These are phyloP conservation scores for Eustalomyia histrio DNA, from an alignment of 2,888 invertebrate genomes.

Conservation along the genomic window DNA sequence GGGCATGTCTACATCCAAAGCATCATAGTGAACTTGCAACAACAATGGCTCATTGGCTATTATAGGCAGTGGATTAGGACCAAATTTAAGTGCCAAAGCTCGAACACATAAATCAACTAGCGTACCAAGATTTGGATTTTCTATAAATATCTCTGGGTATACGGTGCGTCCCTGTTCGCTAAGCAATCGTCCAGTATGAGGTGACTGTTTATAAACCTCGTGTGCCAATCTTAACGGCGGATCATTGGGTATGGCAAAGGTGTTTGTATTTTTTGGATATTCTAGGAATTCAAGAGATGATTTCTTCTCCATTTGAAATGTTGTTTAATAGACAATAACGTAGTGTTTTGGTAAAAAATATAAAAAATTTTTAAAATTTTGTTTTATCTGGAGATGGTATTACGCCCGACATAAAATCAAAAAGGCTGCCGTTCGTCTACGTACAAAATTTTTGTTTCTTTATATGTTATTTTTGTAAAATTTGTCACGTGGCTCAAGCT, in stretches of 20 bases:
- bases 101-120: slow-evolving; percentile 71
- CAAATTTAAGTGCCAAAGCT: slow-evolving; percentile 67
- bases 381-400: too few species aligned
- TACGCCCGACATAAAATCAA: too few species aligned
- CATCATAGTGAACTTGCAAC: slow-evolving; percentile 71
- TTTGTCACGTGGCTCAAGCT: too few species aligned
- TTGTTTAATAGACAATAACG: neutral
- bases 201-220: slow-evolving; percentile 70
- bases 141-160: slow-evolving; percentile 72
- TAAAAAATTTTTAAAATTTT: too few species aligned
- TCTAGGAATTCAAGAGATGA: slow-evolving; percentile 25
- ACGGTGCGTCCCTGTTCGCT: slow-evolving; percentile 71
- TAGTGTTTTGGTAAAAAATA: too few species aligned
- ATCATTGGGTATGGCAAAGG: slow-evolving; percentile 71
- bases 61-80: slow-evolving; percentile 52
- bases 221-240: slow-evolving; percentile 65
- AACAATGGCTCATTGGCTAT: slow-evolving; percentile 67
- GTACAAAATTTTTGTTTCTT: too few species aligned
- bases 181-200: slow-evolving; percentile 57
- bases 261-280: slow-evolving; percentile 67
- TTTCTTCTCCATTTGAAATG: slow-evolving; percentile 66
- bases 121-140: slow-evolving; percentile 67
- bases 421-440: too few species aligned
- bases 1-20: slow-evolving; percentile 71
- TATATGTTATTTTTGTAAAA: too few species aligned